phyloP scores from a whole-genome alignment of 2,888 invertebrate genomes.

The Anagyrus pseudococci region DNA sequence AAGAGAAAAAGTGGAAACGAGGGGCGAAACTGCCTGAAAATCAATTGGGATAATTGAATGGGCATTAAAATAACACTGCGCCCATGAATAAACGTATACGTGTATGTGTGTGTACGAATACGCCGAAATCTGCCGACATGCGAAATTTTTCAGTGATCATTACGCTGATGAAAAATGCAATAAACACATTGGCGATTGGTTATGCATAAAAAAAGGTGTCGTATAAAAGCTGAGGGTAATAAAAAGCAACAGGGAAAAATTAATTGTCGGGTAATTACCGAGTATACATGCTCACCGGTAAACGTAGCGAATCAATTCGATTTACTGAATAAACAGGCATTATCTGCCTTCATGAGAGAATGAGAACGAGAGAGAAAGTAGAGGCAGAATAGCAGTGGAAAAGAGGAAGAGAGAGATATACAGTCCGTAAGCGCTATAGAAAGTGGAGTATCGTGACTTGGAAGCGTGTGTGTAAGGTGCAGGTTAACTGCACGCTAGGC shows the following conservation, averaged over 20 bases:
- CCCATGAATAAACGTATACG: not conserved
- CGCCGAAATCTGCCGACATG: too few relatives aligned
- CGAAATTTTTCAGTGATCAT: too few relatives aligned
- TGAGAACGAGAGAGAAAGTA: too few relatives aligned
- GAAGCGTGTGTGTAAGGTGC: slow-evolving; percentile 20
- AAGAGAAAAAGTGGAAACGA: not conserved
- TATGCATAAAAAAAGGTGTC: too few relatives aligned
- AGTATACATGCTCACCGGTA: too few relatives aligned
- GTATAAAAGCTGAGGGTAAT: too few relatives aligned
- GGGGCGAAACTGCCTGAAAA: slow-evolving; percentile 12
- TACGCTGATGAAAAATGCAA: not conserved
- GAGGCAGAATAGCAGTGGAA: slow-evolving; percentile 4
- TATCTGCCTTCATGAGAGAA: too few relatives aligned
- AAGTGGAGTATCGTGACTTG: too few relatives aligned
- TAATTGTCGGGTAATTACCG: too few relatives aligned
- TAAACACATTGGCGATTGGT: too few relatives aligned
- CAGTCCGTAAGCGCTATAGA: not conserved
- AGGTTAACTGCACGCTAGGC: slow-evolving; percentile 8
- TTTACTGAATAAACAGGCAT: slow-evolving; percentile 22
- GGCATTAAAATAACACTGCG: not conserved
- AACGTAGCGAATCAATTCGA: slow-evolving; percentile 8
- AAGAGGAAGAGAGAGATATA: not conserved
- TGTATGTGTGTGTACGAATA: not conserved
- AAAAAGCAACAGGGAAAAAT: too few relatives aligned
- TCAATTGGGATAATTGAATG: slow-evolving; percentile 28